Base-by-base conservation (phyloP, 2,888 invertebrate genomes). In the Spatulosminthurus flaviceps region DNA sequence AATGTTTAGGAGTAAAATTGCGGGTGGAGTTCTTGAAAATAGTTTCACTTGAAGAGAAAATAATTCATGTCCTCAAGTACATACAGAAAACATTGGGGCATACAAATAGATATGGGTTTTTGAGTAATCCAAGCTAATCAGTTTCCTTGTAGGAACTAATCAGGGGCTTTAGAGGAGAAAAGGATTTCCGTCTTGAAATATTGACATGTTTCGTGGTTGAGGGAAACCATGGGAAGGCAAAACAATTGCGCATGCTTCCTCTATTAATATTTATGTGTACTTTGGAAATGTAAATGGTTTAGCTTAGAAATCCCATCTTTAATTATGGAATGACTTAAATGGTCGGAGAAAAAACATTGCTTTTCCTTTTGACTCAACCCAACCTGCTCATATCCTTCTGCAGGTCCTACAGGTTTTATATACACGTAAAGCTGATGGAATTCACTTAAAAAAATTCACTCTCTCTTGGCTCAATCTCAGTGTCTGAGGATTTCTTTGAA, bases 301-400 rank as follows among this genome's bases (percentile, higher is more conserved):
- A n/a, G n/a, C n/a, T n/a, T n/a, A 51, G 51, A n/a, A 51, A 51
- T 51, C 51, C 19, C n/a, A 51, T 51, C n/a, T 51, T 51, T 51
- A 51, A 51, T 51, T 51, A 51, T 51, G 51, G 51, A 51, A 51
- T 51, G 51, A 51, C 51, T 51, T 51, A 51, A 51, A 51, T 51
- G 51, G 9, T 51, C n/a, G 16, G 51, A 51, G 19, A 51, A 51
- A 13, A 19, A 51, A 51, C 51, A 51, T 34, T 51, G 51, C n/a
- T 51, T 51, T n/a, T 16, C 51, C 16, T 51, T 2, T 51, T 51
- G 9, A 51, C 51, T 19, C 51, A 16, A 13, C 16, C 41, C 7
- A 41, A 41, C 41, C 13, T 41, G 13, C 41, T 41, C 1, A 51
- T 2, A 16, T 51, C 51, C 16, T 51, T n/a, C 51, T 19, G 51